These are phyloP conservation scores for Drosophila neonasuta DNA, from an alignment of 2,888 invertebrate genomes.

Conservation along the genomic window DNA sequence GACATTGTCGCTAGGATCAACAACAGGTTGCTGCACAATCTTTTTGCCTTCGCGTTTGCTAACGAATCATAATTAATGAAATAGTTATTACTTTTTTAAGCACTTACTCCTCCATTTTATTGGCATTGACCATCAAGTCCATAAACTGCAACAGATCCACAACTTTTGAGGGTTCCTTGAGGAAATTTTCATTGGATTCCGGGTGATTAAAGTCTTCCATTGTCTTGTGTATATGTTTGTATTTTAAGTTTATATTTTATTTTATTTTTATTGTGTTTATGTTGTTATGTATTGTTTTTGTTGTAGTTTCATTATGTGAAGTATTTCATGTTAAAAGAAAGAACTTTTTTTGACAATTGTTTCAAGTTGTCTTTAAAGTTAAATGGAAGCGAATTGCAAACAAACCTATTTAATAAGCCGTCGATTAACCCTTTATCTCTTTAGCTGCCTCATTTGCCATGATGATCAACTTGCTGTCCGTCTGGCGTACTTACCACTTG, in stretches of 20 bases:
- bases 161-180: constrained; percentile 29
- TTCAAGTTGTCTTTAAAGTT: background rate
- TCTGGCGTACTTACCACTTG: constrained; percentile 13
- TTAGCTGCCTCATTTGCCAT: constrained; percentile 22
- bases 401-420: background rate
- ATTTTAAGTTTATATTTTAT: background rate
- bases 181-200: constrained; percentile 40
- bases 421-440: constrained; percentile 11
- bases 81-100: background rate
- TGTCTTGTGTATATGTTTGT: background rate
- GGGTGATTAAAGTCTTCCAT: constrained; percentile 12
- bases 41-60: constrained; percentile 18
- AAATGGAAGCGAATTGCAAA: background rate
- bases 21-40: background rate
- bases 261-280: background rate
- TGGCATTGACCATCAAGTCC: constrained; percentile 13
- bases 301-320: background rate
- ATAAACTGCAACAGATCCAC: constrained; percentile 27
- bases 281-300: constrained; percentile 3
- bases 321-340: too few species aligned
- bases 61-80: background rate
- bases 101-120: constrained; percentile 50
- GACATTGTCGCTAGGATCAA: constrained; percentile 11
- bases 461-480: constrained; percentile 1
- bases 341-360: background rate